phyloP scores from a whole-genome alignment of 2,797 vertebrate genomes.

The Danio choprae region DNA sequence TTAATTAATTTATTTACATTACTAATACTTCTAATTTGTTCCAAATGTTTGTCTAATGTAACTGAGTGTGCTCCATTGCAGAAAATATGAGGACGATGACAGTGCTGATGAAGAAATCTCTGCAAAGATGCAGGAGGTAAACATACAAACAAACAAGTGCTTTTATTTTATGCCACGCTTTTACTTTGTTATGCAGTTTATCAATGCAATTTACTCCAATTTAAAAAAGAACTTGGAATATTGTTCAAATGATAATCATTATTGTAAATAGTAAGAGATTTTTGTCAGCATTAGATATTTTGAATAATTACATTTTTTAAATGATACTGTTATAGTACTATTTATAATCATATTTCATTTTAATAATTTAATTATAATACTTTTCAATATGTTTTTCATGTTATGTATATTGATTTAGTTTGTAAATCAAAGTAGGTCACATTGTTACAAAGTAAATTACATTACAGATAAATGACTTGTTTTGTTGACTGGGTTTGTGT shows the following conservation, averaged over 20 bases:
- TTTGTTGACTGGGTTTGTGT: not conserved
- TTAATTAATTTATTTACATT: not conserved
- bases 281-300: no score
- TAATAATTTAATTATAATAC: no score
- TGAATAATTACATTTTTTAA: no score
- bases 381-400: not conserved
- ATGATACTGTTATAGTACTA: no score
- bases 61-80: slow-evolving; percentile 65
- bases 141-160: not conserved
- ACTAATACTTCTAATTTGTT: not conserved
- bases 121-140: slow-evolving; percentile 71
- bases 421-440: no score
- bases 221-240: no score
- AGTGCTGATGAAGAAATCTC: slow-evolving; percentile 71
- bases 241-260: not conserved
- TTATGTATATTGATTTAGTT: not conserved
- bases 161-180: not conserved
- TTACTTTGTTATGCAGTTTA: not conserved
- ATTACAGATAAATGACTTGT: not conserved
- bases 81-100: slow-evolving; percentile 76
- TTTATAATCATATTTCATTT: no score
- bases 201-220: not conserved
- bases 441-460: not conserved
- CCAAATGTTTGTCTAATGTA: not conserved
- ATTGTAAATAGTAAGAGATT: not conserved